phyloP scores from a whole-genome alignment of 92 coral and sea anemone genomes.

The Umimayanthus kanabou region DNA sequence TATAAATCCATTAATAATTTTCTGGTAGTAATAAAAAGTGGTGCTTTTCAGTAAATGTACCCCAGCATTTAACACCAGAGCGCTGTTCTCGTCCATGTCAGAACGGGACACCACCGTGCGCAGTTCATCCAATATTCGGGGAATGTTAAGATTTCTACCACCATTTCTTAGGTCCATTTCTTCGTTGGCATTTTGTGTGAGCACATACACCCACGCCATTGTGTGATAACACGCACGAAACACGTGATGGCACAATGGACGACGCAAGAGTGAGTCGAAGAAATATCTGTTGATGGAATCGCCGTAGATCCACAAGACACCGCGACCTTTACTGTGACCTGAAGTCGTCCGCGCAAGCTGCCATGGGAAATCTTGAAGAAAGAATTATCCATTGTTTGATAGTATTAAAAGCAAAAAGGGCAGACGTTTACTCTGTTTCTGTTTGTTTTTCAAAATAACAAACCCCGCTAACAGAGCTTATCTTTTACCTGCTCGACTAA shows the following conservation, averaged over 20 bases:
- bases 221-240: slow-evolving; percentile 89
- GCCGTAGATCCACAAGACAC: slow-evolving; percentile 82
- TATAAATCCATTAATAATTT: slow-evolving; percentile 75
- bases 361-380: slow-evolving; percentile 20
- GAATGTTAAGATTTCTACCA: slow-evolving; percentile 66
- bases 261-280: slow-evolving; percentile 60
- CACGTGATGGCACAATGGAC: slow-evolving; percentile 72
- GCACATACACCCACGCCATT: slow-evolving; percentile 86
- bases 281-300: slow-evolving; percentile 88
- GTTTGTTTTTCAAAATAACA: no score
- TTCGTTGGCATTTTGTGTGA: slow-evolving; percentile 66
- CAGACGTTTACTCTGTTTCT: no score
- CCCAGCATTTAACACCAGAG: slow-evolving; percentile 80
- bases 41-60: slow-evolving; percentile 82
- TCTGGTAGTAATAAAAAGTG: slow-evolving; percentile 77
- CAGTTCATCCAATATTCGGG: slow-evolving; percentile 72
- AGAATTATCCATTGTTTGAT: not conserved
- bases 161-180: slow-evolving; percentile 80
- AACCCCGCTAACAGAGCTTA: no score
- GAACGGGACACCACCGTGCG: slow-evolving; percentile 62
- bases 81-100: slow-evolving; percentile 86
- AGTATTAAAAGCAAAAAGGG: not conserved
- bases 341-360: slow-evolving; percentile 44
- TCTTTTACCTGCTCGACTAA: no score
- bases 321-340: slow-evolving; percentile 79